Base-by-base conservation (phyloP, 2,888 invertebrate species). In the Rhaphigaster nebulosa region DNA sequence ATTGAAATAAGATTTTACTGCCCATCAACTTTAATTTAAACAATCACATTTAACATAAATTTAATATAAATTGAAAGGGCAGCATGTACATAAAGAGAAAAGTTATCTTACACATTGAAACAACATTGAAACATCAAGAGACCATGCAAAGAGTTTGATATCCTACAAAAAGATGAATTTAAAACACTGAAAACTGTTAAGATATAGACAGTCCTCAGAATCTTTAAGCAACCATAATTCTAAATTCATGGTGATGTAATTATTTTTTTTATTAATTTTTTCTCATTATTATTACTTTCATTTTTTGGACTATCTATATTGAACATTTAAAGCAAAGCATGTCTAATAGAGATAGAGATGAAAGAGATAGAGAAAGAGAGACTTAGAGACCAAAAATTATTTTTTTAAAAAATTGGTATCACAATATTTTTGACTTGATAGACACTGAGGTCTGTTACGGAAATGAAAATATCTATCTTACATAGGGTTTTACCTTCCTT, bases 371-470 rank as follows among this genome's bases (percentile, higher is more conserved):
- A 88, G 87, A 91, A 88, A 91, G 52, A 90, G 91, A 91, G 91
- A 91, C 54, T 90, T 65, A 91, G 87, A 91, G 88, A 65, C 87
- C 41, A 87, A 91, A 91, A 88, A 91, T 91, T 90, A 90, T 90
- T 91, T 76, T n/a, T 91, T 91, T 91, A 90, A 91, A 92, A 92
- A 92, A 92, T 91, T 92, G 92, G 92, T 92, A 92, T 92, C 92
- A 92, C 92, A 92, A 92, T 92, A 91, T 92, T 92, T 92, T 92
- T 92, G 92, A 92, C 92, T 92, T 92, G 89, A 76, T 88, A 84
- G 90, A 90, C 90, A 38, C 52, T 88, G 45, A 84, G 90, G 87
- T 60, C 87, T 87, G 60, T 90, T 60, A 87, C 76, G 90, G 84
- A 90, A 89, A 89, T 65, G 60, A 70, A 89, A 89, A 89, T 89